Evolutionary conservation across 2,797 vertebrate genomes (phyloP).

Genomic region (Ciconia nigra): DNA sequence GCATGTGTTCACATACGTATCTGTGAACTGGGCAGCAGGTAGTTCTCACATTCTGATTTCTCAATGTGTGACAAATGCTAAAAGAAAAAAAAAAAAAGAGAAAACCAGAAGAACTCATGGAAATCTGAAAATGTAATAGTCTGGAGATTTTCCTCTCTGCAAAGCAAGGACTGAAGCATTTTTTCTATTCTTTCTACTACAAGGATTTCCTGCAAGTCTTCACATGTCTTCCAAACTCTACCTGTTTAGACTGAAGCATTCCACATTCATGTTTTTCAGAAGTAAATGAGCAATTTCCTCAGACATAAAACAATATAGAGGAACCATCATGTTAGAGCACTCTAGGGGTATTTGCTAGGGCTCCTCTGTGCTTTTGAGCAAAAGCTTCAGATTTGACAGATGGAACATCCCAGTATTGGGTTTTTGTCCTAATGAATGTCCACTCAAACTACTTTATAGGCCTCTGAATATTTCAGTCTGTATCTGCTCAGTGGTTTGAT

Average conservation of each 20-base stretch:
- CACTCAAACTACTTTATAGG: neutral
- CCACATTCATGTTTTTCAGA: neutral
- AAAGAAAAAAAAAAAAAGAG: neutral
- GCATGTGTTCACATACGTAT: neutral
- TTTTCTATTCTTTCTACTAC: neutral
- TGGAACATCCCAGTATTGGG: neutral
- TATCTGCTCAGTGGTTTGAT: neutral
- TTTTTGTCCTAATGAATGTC: neutral
- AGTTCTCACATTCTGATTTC: neutral
- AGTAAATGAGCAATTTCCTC: neutral
- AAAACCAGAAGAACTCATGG: neutral
- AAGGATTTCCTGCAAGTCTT: neutral
- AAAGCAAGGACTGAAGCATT: neutral
- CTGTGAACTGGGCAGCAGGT: neutral
- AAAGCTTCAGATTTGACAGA: neutral
- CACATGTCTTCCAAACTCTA: neutral
- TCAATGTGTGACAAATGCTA: neutral
- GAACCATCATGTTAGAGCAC: neutral
- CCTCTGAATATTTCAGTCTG: neutral
- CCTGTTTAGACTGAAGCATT: neutral
- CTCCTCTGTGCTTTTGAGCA: neutral
- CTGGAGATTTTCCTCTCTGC: neutral
- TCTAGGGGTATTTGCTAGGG: neutral
- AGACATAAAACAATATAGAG: neutral
- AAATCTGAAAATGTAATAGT: neutral